These are phyloP conservation scores for Halcyon malimbica DNA, from an alignment of 2,113 vertebrate genomes.

Conservation along the genomic window DNA sequence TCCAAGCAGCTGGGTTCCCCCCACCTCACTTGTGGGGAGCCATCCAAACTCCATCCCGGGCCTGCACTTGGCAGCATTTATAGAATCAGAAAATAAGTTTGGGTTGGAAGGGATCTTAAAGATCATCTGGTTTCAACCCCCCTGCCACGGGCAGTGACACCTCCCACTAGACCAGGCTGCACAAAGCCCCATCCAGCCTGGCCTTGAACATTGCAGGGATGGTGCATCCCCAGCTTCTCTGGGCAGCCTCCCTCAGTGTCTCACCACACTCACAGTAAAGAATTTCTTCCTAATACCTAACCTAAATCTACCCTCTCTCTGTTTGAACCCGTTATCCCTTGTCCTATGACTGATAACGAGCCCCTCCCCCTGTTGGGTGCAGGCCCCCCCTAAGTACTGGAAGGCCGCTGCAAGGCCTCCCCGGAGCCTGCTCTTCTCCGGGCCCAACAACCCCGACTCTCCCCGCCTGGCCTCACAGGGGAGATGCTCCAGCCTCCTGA, in stretches of 20 bases:
- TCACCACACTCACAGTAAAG: background rate
- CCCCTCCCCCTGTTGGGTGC: too few species aligned
- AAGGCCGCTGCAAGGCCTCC: background rate
- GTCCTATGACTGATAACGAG: too few species aligned
- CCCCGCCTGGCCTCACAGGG: background rate
- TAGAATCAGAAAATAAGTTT: background rate
- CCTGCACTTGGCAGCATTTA: background rate
- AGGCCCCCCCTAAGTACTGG: too few species aligned
- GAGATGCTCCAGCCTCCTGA: too few species aligned
- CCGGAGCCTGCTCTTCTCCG: background rate
- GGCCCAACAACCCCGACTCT: background rate
- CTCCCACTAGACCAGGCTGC: background rate
- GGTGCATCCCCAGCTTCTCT: background rate
- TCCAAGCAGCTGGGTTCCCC: background rate
- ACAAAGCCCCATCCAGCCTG: background rate
- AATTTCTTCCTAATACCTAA: background rate
- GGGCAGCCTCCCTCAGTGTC: background rate
- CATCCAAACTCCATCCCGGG: background rate
- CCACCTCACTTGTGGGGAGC: background rate
- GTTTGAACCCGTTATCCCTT: too few species aligned
- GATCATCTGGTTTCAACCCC: background rate
- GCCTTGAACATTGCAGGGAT: background rate
- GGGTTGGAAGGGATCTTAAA: background rate
- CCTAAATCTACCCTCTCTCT: too few species aligned
- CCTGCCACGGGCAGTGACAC: background rate